Percentiles rank a stretch among this genome's conserved stretches.
Evolutionary conservation across 2,113 vertebrate species (phyloP).

Genomic region (Syrmaticus mikado): DNA sequence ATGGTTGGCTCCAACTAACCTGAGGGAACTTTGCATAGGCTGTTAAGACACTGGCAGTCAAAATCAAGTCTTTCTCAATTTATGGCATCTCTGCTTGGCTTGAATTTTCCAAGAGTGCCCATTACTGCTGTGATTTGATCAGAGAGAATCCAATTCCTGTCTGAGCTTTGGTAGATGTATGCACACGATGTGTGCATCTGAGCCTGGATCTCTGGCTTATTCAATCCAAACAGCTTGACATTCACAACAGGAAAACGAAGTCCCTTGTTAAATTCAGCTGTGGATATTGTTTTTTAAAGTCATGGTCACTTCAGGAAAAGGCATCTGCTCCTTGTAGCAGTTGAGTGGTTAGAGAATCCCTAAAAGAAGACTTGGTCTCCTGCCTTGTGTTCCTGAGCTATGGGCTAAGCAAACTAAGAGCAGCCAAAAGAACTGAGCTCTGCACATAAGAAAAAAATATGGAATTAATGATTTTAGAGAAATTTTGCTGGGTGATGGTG

Average conservation of each 20-base stretch:
- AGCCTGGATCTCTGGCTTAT: neutral
- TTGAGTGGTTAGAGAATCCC: neutral
- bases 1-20: neutral
- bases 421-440: neutral
- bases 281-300: neutral
- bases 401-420: neutral
- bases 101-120: neutral
- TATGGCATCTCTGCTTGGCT: neutral
- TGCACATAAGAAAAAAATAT: neutral
- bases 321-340: neutral
- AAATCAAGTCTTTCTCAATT: neutral
- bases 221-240: neutral
- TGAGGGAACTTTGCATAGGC: neutral
- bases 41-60: neutral
- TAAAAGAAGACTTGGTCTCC: neutral
- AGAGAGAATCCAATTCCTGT: accelerated
- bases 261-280: neutral
- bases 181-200: neutral
- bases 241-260: neutral
- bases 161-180: neutral
- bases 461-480: neutral
- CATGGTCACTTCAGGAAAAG: neutral
- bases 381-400: neutral
- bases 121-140: neutral
- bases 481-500: neutral